Base-by-base conservation (phyloP, 2,888 invertebrate genomes). In the Girardia tigrina region DNA sequence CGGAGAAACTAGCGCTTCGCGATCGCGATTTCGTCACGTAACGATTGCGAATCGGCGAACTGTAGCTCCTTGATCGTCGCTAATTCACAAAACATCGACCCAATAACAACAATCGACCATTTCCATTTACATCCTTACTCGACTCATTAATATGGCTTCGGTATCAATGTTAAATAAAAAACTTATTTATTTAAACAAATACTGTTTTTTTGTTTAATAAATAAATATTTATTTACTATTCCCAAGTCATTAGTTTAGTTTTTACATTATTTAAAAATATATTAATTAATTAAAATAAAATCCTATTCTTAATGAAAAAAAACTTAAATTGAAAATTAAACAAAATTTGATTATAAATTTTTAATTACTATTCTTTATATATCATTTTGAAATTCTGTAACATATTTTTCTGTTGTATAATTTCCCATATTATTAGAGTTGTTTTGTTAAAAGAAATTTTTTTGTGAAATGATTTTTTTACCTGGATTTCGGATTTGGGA, bases 1-100 rank as follows among this genome's bases (percentile, higher is more conserved):
- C 71, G 29, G 77, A 71, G 71, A 71, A 70, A 78, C 74, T 36
- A 75, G 70, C 71, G 74, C 69, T n/a, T 76, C 70, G 1, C 71
- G 71, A 74, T 70, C 56, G 4, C 23, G 56, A 56, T 56, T 23
- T 56, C 6, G 56, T 20, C 29, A 28, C 42, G 42, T 27, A 70
- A 75, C 56, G 26, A 71, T 12, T 75, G 72, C 29, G 1, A 70
- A 70, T 42, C 20, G 69, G 36, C n/a, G 56, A 56, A 56, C 56
- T 56, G n/a, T 8, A 56, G 23, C 56, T 56, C n/a, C 56, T 56
- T 8, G 56, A 56, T 2, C 56, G 56, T 56, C 56, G n/a, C 56
- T 56, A 56, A 2, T n/a, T n/a, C n/a, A n/a, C n/a, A n/a, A 16
- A 56, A 56, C 4, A 56, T 56, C 4, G 56, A n/a, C n/a, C n/a